Evolutionary conservation across 1,140 invertebrate species (phyloP), one percentile per base, ranked within the genome.

Genomic region (Drosophila ananassae): DNA sequence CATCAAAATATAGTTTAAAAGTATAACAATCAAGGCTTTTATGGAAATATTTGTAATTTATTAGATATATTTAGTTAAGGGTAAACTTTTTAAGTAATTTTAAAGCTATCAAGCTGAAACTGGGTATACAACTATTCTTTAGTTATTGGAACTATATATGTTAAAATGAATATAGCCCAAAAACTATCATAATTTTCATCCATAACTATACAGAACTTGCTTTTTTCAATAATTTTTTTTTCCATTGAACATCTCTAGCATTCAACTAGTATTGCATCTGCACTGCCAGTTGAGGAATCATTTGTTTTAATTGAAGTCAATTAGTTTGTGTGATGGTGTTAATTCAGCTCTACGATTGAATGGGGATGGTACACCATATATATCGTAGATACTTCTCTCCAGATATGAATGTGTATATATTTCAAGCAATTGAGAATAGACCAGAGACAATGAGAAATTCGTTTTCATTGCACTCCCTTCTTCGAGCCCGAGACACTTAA

Each of bases 221-320:
- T 44, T 46, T 22, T 21, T 17, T 8, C 9, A 37, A 17, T 24
- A 6, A 12, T 63, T 32, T 25, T 25, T 30, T 60, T 60, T 48
- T 17, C 17, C 30, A 41, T 64, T 67, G 32, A 67, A 67, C 24
- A 32, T 67, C 10, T 37, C 63, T 62, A 66, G 62, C 60, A 67
- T 67, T 67, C 60, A 67, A 67, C 63, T 64, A 17, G 17, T 17
- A 66, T 53, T 67, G 59, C 59, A 71, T 61, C 58, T 75, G 78
- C 59, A 80, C 61, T 60, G 71, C 34, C 57, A 53, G n/a, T 56
- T 28, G 34, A 57, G 63, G 62, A 80, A 87, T 87, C 82, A 82
- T 79, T 73, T 71, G 67, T 82, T 89, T 89, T 89, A 89, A 89
- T 89, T 89, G 85, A 89, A 89, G 84, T 89, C 85, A 89, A 89